Conservation (phyloP, 2,888 invertebrate genomes). For the Limnephilus auricula region DNA sequence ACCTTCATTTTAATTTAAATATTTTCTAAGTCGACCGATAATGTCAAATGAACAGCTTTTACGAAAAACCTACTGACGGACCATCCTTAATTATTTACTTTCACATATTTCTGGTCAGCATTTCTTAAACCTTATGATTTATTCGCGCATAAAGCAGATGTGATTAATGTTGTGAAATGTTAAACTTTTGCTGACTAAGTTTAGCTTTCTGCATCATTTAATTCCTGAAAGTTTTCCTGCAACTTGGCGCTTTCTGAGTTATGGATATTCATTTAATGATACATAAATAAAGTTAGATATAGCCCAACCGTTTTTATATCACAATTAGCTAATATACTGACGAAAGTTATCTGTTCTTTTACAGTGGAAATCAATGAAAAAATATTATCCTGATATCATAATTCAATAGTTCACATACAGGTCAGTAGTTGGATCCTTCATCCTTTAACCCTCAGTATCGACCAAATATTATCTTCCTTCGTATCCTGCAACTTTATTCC, state of each 20-base stretch:
- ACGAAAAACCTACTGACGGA: neutral
- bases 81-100: neutral
- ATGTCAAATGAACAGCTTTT: neutral
- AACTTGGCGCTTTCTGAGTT: constrained; percentile 1
- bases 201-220: constrained; percentile 19
- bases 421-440: too few species aligned
- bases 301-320: neutral
- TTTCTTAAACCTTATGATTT: neutral
- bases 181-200: constrained; percentile 22
- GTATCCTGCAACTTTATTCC: neutral
- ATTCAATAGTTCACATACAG: too few species aligned
- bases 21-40: neutral
- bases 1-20: neutral
- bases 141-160: neutral
- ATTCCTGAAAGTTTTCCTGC: constrained; percentile 46
- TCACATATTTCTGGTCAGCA: neutral
- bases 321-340: neutral
- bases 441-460: neutral
- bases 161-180: neutral
- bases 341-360: neutral
- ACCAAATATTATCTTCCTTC: neutral
- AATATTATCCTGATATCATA: too few species aligned
- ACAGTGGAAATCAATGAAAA: neutral
- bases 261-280: neutral
- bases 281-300: neutral